These are phyloP conservation scores for Phalacrocorax brasilianus DNA, from an alignment of 2,113 vertebrate genomes.

Conservation along the genomic window DNA sequence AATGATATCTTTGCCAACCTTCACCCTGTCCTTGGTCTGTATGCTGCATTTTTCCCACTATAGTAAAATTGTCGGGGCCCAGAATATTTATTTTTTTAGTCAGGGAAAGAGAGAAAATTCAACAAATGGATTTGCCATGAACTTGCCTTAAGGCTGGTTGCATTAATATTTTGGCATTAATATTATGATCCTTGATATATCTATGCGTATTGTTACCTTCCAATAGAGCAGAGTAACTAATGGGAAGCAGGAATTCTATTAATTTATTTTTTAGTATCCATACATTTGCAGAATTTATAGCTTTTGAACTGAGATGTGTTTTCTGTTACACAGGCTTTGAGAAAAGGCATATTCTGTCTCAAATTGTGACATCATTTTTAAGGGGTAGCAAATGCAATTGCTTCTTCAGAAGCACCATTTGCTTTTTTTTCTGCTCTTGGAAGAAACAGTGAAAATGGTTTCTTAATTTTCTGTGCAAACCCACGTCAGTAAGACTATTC, in stretches of 20 bases:
- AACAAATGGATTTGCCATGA: not conserved
- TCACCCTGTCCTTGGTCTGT: not conserved
- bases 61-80: not conserved
- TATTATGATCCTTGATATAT: not conserved
- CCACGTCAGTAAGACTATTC: not conserved
- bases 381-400: not conserved
- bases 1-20: not conserved
- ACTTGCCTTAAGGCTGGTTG: not conserved
- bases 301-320: not conserved
- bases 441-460: slow-evolving; percentile 31
- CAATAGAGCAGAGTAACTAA: not conserved
- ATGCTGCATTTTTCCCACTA: not conserved
- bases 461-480: not conserved
- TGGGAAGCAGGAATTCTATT: not conserved
- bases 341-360: not conserved
- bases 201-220: not conserved
- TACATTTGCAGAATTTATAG: not conserved
- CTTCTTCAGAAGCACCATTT: not conserved
- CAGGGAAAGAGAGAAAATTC: not conserved
- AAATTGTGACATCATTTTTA: not conserved
- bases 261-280: not conserved
- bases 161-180: not conserved
- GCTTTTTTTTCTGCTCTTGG: slow-evolving; percentile 16
- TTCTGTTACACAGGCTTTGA: not conserved
- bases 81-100: not conserved